Percentiles rank a stretch among this genome's conserved stretches.
Conservation (phyloP, 2,797 vertebrate genomes). For the Echeneis naucrates region DNA sequence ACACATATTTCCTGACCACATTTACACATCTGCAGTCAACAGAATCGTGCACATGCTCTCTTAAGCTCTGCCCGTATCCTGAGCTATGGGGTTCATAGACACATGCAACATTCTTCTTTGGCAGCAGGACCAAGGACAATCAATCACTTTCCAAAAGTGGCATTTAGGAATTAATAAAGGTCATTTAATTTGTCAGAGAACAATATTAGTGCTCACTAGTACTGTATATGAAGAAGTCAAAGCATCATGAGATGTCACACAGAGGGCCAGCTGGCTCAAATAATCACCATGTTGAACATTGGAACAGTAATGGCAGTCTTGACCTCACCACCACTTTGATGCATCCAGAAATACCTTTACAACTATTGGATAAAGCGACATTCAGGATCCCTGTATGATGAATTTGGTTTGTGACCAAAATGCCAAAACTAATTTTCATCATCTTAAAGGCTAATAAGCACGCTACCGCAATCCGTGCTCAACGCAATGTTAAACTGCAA, state of each 20-base stretch:
- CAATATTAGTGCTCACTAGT: slow-evolving; percentile 32
- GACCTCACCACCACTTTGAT: neutral
- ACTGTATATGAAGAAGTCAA: slow-evolving; percentile 55
- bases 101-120: slow-evolving; percentile 72
- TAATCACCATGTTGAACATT: too few species aligned
- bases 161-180: slow-evolving; percentile 72
- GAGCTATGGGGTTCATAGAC: slow-evolving; percentile 53
- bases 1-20: slow-evolving; percentile 1
- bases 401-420: neutral
- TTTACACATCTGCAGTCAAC: neutral
- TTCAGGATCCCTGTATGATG: neutral
- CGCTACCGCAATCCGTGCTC: too few species aligned
- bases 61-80: slow-evolving; percentile 23
- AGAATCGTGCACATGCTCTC: slow-evolving; percentile 26
- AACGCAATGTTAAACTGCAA: neutral
- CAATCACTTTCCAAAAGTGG: slow-evolving; percentile 70
- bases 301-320: neutral
- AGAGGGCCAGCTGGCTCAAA: neutral
- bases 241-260: slow-evolving; percentile 37
- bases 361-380: neutral
- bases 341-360: neutral
- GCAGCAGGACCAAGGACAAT: slow-evolving; percentile 68
- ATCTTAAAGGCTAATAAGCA: too few species aligned
- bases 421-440: neutral
- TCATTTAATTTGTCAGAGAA: slow-evolving; percentile 55